A percentile compares a stretch with the other conserved stretches of the same genome.
phyloP scores from a whole-genome alignment of 2,888 invertebrate species.

The Philaethria dido region DNA sequence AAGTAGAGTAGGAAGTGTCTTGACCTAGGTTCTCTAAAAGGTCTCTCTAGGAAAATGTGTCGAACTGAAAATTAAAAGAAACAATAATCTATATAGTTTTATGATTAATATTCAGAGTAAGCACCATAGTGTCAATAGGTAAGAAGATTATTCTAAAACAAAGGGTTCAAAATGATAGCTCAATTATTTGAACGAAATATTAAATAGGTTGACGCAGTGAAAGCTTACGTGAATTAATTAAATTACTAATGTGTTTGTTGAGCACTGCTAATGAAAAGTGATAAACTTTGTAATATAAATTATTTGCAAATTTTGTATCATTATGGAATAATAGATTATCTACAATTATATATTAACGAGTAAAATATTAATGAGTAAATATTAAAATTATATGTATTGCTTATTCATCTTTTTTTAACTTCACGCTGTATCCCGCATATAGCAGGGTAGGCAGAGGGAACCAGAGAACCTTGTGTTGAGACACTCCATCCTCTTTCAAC shows the following conservation, averaged over 20 bases:
- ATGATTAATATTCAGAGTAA: not conserved
- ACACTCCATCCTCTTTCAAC: no score
- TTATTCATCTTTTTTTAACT: no score
- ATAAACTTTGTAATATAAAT: constrained; percentile 44
- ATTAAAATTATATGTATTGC: not conserved
- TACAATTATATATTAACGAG: not conserved
- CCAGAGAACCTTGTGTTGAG: no score
- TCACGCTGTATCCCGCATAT: no score
- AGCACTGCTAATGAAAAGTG: constrained; percentile 47
- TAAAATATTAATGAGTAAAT: not conserved
- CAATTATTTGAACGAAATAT: constrained; percentile 27
- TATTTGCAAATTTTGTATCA: constrained; percentile 40
- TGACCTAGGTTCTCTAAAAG: no score
- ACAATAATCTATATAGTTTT: not conserved
- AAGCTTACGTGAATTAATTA: constrained; percentile 44
- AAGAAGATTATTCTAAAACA: constrained; percentile 36
- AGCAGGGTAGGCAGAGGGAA: no score
- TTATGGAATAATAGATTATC: constrained; percentile 1
- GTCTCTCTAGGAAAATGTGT: no score
- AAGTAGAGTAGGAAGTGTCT: no score
- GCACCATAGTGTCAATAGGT: not conserved
- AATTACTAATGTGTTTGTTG: constrained; percentile 43
- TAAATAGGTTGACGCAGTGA: constrained; percentile 27
- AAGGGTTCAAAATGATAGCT: constrained; percentile 14
- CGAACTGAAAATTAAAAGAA: no score